phyloP scores from a whole-genome alignment of 53 echinoderm and acorn worm genomes.

The Holothuria leucospilota region DNA sequence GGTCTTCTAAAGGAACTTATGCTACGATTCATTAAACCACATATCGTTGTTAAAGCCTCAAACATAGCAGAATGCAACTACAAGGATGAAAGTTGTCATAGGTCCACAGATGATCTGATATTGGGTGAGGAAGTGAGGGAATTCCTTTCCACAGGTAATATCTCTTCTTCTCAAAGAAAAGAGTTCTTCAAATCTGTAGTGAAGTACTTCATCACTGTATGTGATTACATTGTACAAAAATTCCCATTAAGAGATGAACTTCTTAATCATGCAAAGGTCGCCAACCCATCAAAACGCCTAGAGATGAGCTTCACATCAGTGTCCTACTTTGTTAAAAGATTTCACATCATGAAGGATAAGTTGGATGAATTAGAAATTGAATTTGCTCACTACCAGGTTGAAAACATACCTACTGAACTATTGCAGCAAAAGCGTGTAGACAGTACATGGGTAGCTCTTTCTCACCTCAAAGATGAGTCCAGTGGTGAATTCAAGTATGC shows the following conservation, averaged over 20 bases:
- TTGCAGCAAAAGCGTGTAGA: conserved; percentile 62
- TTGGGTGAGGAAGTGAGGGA: conserved; percentile 49
- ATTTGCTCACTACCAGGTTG: conserved; percentile 60
- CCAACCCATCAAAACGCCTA: conserved; percentile 54
- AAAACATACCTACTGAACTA: conserved; percentile 23
- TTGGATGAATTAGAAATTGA: conserved; percentile 64
- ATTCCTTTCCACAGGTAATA: conserved; percentile 22
- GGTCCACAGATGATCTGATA: conserved; percentile 43
- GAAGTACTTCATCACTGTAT: conserved; percentile 67
- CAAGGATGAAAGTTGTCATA: conserved; percentile 51
- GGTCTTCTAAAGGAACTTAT: conserved; percentile 61
- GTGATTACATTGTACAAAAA: conserved; percentile 64
- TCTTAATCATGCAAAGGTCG: conserved; percentile 67
- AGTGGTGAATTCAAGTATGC: conserved; percentile 32
- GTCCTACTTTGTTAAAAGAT: conserved; percentile 64
- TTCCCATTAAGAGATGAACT: conserved; percentile 67
- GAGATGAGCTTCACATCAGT: conserved; percentile 51
- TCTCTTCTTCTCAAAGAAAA: conserved; percentile 39
- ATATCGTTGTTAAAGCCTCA: conserved; percentile 50
- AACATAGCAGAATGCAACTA: conserved; percentile 58
- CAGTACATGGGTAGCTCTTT: conserved; percentile 60
- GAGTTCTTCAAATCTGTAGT: too few species aligned
- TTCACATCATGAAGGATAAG: conserved; percentile 60
- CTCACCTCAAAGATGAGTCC: background rate
- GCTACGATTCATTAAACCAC: conserved; percentile 75